These are phyloP conservation scores for Auanema freiburgensis DNA, from an alignment of 2,888 invertebrate species.

Conservation along the genomic window DNA sequence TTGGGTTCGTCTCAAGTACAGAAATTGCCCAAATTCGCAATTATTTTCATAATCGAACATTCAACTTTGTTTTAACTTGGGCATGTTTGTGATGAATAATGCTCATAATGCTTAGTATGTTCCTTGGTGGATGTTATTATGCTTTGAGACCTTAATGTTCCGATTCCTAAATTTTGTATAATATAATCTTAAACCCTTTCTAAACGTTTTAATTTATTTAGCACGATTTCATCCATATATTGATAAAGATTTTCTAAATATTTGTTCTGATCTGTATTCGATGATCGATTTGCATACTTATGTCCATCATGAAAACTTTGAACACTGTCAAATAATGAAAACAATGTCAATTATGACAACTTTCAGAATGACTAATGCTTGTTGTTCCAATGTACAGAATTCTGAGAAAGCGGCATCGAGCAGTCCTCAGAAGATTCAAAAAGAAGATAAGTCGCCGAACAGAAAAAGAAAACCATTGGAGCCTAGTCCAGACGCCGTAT, in stretches of 20 bases:
- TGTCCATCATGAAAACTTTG: too few species aligned
- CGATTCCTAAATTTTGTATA: neutral
- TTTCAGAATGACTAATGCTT: neutral
- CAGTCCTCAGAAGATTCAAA: constrained; percentile 1
- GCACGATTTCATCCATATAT: neutral
- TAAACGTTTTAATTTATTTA: constrained; percentile 4
- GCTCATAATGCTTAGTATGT: constrained; percentile 4
- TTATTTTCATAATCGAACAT: constrained; percentile 5
- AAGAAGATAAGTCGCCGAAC: constrained; percentile 3
- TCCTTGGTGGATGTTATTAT: neutral
- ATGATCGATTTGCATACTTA: constrained; percentile 1
- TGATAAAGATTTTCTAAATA: constrained; percentile 2
- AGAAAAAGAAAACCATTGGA: neutral
- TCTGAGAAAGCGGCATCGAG: neutral
- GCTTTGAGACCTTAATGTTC: neutral
- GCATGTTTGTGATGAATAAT: constrained; percentile 3
- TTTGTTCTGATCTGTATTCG: constrained; percentile 2
- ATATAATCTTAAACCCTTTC: neutral
- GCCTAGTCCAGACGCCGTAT: neutral
- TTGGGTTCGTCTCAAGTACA: constrained; percentile 2
- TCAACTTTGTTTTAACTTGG: neutral
- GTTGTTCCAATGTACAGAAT: neutral
- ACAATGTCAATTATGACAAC: neutral
- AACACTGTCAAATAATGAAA: too few species aligned
- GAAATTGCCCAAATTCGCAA: constrained; percentile 5